Base-by-base conservation (phyloP, 64 coral and sea anemone species). In the Trachythela sp. region DNA sequence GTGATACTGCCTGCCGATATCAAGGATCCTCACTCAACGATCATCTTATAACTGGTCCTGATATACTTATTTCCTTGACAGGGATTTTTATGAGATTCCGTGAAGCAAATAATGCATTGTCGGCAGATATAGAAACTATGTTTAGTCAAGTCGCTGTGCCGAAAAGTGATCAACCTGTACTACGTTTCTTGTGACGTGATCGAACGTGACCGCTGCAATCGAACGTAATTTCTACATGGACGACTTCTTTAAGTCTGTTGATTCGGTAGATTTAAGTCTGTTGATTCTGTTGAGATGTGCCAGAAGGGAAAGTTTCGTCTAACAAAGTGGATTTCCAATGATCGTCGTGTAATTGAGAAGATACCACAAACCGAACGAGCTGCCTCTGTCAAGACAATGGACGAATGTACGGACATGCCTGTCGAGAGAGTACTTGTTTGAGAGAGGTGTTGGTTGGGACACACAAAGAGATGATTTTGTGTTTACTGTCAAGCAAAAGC, bases 401-500 rank as follows among this genome's bases (percentile, higher is more conserved):
- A 45, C 4, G 17, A 86, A 0, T 87, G 89, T 8, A 68, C 20
- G 20, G 0, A 36, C 11, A 48, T 92, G 24, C 88, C 88, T 1
- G 85, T 88, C 0, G 42, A 89, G 33, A 86, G 60, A 32, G 84
- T 87, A 0, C 67, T 90, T 56, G 42, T n/a, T n/a, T n/a, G n/a
- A n/a, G n/a, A n/a, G n/a, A n/a, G 92, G 92, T 0, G 49, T 93
- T 0, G 86, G 77, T 56, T 93, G 88, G 92, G 86, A 90, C 36
- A 83, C 38, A 0, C 83, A 89, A 54, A 72, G 35, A 15, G 92
- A 93, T n/a, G 42, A 85, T 36, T 92, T 92, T 85, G 91, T 92
- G 20, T 22, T 68, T 31, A 68, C 6, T 68, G 30, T 68, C 5
- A 68, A 68, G 15, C 59, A 22, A 68, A 22, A 31, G 18, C 20